phyloP scores from a whole-genome alignment of 2,888 invertebrate genomes.

The Pachydiplax longipennis region DNA sequence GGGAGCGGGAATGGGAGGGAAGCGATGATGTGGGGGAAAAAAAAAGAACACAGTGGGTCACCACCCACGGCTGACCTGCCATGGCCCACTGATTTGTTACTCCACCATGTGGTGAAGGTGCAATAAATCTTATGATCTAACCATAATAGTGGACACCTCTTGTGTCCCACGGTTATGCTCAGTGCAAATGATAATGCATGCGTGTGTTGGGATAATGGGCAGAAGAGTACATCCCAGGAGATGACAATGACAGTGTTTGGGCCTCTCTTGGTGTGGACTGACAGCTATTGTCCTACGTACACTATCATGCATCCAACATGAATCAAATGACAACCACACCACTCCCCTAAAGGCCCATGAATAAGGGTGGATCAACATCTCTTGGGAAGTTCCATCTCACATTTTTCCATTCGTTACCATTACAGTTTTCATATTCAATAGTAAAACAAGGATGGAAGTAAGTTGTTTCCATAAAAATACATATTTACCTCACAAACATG shows the following conservation, averaged over 20 bases:
- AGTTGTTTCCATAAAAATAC: neutral
- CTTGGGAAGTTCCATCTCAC: neutral
- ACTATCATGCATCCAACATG: neutral
- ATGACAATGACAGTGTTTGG: slow-evolving; percentile 31
- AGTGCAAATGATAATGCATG: slow-evolving; percentile 32
- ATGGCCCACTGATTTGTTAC: slow-evolving; percentile 2
- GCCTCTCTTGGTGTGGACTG: slow-evolving; percentile 17
- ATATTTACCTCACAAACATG: neutral
- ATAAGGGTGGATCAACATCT: neutral
- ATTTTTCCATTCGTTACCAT: neutral
- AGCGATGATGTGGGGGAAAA: slow-evolving; percentile 37
- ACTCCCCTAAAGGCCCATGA: neutral
- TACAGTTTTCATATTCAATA: neutral
- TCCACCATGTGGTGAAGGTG: neutral
- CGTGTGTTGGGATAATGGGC: slow-evolving; percentile 21
- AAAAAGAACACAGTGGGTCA: slow-evolving; percentile 44
- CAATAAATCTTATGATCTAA: slow-evolving; percentile 31
- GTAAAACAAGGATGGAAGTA: slow-evolving; percentile 15
- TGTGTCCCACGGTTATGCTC: slow-evolving; percentile 20
- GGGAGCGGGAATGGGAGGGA: slow-evolving; percentile 6
- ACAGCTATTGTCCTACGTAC: slow-evolving; percentile 22
- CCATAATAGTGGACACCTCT: neutral
- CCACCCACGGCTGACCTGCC: slow-evolving; percentile 43
- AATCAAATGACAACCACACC: neutral
- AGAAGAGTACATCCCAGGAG: slow-evolving; percentile 38